Evolutionary conservation across 2,113 vertebrate genomes (phyloP).

Genomic region (Charadrius vociferus): DNA sequence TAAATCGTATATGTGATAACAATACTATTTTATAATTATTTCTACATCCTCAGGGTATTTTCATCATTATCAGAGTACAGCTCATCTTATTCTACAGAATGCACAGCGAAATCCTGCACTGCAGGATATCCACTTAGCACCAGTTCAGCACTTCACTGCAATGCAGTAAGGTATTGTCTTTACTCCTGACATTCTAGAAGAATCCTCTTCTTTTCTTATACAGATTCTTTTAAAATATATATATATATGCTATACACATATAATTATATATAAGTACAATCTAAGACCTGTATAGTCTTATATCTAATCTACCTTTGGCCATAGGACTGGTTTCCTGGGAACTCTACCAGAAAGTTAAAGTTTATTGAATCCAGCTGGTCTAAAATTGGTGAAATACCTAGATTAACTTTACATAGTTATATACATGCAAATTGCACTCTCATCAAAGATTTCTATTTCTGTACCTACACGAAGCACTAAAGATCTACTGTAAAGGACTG

Average conservation of each 20-base stretch:
- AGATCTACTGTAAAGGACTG: not conserved
- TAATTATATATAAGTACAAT: not conserved
- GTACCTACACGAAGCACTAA: not conserved
- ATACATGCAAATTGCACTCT: not conserved
- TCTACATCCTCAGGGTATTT: not conserved
- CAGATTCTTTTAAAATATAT: not conserved
- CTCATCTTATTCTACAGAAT: not conserved
- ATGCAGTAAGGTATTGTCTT: not conserved
- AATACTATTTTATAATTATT: not conserved
- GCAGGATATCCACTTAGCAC: not conserved
- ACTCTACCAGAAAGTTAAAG: not conserved
- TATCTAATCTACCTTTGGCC: not conserved
- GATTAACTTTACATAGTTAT: not conserved
- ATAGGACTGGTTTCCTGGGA: not conserved
- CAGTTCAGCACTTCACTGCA: not conserved
- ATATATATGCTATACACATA: not conserved
- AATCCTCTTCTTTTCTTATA: not conserved
- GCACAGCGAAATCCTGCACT: not conserved
- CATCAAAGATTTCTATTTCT: not conserved
- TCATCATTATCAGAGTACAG: not conserved
- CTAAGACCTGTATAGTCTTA: not conserved
- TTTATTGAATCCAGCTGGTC: not conserved
- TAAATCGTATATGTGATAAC: not conserved
- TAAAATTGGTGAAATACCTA: not conserved
- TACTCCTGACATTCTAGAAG: not conserved